Conservation (phyloP, 37 sponge, comb jelly and placozoan species). For the Oscarella lobularis region DNA sequence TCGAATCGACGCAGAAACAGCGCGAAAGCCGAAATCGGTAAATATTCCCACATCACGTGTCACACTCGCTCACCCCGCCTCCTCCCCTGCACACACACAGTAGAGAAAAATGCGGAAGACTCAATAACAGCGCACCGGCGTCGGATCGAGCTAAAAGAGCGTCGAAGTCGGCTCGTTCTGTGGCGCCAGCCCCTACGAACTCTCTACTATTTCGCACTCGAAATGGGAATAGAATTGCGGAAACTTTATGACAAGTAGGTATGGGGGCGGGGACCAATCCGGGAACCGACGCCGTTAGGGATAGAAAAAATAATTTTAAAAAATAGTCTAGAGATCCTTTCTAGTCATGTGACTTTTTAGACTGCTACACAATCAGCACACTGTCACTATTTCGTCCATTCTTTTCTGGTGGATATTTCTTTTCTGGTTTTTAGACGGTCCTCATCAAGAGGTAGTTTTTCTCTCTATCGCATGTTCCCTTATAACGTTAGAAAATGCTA, state of each 20-base stretch:
- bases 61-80: no score
- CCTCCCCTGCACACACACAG: no score
- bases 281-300: no score
- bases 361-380: slow-evolving; percentile 36
- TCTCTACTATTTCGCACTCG: slow-evolving; percentile 47
- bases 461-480: neutral
- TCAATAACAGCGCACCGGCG: no score
- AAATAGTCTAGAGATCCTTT: no score
- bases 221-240: slow-evolving; percentile 36
- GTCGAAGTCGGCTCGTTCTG: slow-evolving; percentile 38
- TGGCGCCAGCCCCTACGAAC: slow-evolving; percentile 76
- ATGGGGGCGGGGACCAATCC: no score
- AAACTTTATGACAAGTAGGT: slow-evolving; percentile 27
- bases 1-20: no score
- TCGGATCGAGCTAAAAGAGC: no score
- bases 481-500: neutral
- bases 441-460: slow-evolving; percentile 49
- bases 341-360: slow-evolving; percentile 15
- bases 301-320: no score
- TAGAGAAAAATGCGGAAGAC: no score
- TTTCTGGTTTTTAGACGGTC: slow-evolving; percentile 44
- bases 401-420: slow-evolving; percentile 8
- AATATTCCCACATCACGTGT: no score
- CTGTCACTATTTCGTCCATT: slow-evolving; percentile 12
- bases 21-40: no score